Evolutionary conservation across 2,797 vertebrate genomes (phyloP), one percentile per base, ranked within the genome.

Genomic region (Acanthurus leucopareius): DNA sequence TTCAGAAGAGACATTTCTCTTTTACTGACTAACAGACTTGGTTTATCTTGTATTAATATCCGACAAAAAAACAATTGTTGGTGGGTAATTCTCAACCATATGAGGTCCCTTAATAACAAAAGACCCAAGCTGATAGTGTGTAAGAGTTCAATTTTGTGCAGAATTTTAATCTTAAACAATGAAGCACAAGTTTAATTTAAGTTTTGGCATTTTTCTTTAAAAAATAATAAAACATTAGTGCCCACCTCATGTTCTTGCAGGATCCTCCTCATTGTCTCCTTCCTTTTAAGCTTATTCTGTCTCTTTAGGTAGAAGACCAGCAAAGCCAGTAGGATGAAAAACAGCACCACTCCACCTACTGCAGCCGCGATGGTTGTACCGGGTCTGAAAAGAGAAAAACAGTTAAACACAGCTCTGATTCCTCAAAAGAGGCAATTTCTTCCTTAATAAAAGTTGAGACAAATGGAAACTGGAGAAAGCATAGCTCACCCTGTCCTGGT

Each of bases 171-270:
- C 17, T 28, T 57, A 47, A 56, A 57, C 14, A 52, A 45, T 52
- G 5, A 51, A 35, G 25, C 3, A 69, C 14, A 17, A 35, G 32
- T 68, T 35, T 54, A 5, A 52, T 68, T 67, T n/a, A 22, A 48
- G 3, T 13, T 64, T 47, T 16, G 15, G 9, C 10, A 40, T 42
- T 28, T 0, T 25, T 7, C 61, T 60, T 60, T 10, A 10, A 53
- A 13, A 17, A 65, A 20, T 13, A 0, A 32, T 38, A 40, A 64
- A 57, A 44, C 28, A 52, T 35, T 47, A 17, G 1, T 7, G 7
- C 85, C 63, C 72, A 99, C 98, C 97, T 99, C 98, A 0, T 97
- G 96, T 80, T 99, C 98, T 87, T 98, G 98, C 84, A 97, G 93
- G 84, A 96, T 93, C 86, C 97, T 95, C 77, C 97, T 93, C 94